phyloP scores from a whole-genome alignment of 2,888 invertebrate species.

The Campoplex nolae region DNA sequence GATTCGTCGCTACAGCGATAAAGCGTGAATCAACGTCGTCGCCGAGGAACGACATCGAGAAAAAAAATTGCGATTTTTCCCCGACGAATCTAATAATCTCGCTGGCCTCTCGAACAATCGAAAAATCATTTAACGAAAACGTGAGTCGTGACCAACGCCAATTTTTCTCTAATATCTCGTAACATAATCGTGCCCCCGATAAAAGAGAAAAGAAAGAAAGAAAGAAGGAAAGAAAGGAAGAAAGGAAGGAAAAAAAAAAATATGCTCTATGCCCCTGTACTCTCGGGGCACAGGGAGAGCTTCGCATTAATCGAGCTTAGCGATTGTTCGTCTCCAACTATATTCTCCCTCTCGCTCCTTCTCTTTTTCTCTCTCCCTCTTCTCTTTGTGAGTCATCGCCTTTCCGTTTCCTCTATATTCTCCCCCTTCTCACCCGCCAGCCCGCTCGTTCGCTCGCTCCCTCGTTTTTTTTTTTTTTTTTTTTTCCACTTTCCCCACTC shows the following conservation, averaged over 20 bases:
- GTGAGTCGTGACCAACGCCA: neutral
- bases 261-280: conserved; percentile 7
- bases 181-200: conserved; percentile 20
- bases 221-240: too few species aligned
- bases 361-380: conserved; percentile 38
- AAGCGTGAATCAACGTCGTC: too few species aligned
- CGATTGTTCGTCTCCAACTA: conserved; percentile 71
- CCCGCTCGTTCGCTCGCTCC: too few species aligned
- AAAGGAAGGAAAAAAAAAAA: too few species aligned
- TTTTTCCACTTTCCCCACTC: conserved; percentile 48
- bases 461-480: conserved; percentile 23
- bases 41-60: too few species aligned
- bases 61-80: too few species aligned
- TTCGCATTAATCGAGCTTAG: conserved; percentile 75
- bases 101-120: neutral
- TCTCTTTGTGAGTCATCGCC: conserved; percentile 64
- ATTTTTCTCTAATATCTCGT: conserved; percentile 3
- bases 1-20: too few species aligned
- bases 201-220: too few species aligned
- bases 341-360: conserved; percentile 32
- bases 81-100: too few species aligned
- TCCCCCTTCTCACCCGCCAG: conserved; percentile 7
- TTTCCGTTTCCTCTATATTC: conserved; percentile 60
- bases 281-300: conserved; percentile 43
- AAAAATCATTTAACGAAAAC: neutral